Evolutionary conservation across 2,888 invertebrate species (phyloP).

Genomic region (Cephus pygmeus): DNA sequence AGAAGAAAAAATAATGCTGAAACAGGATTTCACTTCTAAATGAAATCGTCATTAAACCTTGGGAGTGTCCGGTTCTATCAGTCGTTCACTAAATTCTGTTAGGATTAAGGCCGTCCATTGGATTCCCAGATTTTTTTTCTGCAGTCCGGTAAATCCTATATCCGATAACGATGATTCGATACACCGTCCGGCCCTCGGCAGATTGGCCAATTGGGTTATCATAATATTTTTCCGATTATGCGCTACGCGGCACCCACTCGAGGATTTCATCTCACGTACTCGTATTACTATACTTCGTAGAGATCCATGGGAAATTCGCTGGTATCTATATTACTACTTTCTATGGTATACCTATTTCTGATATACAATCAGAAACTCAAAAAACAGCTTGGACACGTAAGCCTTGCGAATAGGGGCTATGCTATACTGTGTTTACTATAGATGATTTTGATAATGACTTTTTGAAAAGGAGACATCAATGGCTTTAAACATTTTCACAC

Average conservation of each 20-base stretch:
- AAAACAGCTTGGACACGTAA: conserved; percentile 11
- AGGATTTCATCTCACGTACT: conserved; percentile 6
- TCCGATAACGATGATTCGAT: conserved; percentile 65
- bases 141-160: conserved; percentile 56
- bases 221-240: conserved; percentile 63
- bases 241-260: not conserved
- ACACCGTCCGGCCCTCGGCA: conserved; percentile 35
- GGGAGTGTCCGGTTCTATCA: conserved; percentile 15
- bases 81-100: conserved; percentile 41
- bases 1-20: not conserved
- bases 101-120: conserved; percentile 50
- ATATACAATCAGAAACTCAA: not conserved
- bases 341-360: not conserved
- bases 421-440: not conserved
- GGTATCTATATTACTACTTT: not conserved
- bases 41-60: conserved; percentile 56
- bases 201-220: conserved; percentile 61
- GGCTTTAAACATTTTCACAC: conserved; percentile 48
- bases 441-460: conserved; percentile 15
- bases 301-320: not conserved
- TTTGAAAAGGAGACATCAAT: conserved; percentile 26
- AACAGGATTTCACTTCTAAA: conserved; percentile 28
- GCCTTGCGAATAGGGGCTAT: conserved; percentile 1
- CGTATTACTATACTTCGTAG: not conserved
- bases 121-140: conserved; percentile 43